Conservation (phyloP, 2,888 invertebrate genomes). For the Synanthedon myopaeformis region DNA sequence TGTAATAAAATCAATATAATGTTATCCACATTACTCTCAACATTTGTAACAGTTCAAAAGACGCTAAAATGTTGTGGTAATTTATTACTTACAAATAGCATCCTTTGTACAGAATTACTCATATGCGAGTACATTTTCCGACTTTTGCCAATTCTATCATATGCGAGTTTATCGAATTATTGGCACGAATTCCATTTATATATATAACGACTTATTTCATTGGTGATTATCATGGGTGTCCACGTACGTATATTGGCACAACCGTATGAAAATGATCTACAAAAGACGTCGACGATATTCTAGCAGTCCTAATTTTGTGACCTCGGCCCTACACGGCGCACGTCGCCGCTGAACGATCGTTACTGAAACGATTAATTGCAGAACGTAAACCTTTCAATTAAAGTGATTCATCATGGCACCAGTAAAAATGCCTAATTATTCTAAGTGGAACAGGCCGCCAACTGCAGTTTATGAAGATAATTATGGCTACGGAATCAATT, state of each 20-base stretch:
- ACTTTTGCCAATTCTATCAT: neutral
- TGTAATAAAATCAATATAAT: neutral
- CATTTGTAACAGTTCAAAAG: neutral
- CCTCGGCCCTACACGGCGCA: conserved; percentile 33
- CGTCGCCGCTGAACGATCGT: conserved; percentile 19
- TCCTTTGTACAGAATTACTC: neutral
- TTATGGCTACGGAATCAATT: conserved; percentile 86
- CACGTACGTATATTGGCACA: conserved; percentile 48
- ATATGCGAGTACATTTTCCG: neutral
- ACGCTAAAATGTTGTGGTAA: neutral
- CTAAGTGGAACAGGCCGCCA: conserved; percentile 69
- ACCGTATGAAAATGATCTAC: conserved; percentile 42
- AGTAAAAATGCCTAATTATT: conserved; percentile 51
- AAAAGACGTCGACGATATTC: conserved; percentile 44
- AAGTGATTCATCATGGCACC: conserved; percentile 41
- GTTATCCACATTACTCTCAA: neutral
- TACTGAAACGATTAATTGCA: conserved; percentile 34
- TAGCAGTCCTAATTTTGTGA: conserved; percentile 39
- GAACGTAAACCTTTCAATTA: conserved; percentile 26
- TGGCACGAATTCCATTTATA: conserved; percentile 56
- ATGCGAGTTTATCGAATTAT: conserved; percentile 16
- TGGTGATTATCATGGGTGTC: conserved; percentile 45
- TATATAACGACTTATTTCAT: conserved; percentile 48
- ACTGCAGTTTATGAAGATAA: conserved; percentile 83
- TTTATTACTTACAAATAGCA: neutral